Evolutionary conservation across 2,113 vertebrate species (phyloP).

Genomic region (Crotalus tigris): DNA sequence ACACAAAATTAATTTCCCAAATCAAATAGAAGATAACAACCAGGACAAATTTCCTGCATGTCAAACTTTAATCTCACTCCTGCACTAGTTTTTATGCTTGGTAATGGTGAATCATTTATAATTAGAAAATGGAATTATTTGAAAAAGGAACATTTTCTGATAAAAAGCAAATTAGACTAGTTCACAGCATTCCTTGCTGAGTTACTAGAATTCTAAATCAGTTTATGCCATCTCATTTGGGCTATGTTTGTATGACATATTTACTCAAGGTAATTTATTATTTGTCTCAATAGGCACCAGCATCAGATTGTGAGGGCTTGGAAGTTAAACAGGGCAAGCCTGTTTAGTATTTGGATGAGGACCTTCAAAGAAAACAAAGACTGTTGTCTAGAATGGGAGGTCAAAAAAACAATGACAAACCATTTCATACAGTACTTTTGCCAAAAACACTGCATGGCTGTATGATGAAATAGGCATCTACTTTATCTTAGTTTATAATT

Average conservation of each 20-base stretch:
- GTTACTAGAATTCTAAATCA: not conserved
- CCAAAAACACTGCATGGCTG: not conserved
- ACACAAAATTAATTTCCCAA: conserved; percentile 11
- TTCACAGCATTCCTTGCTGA: not conserved
- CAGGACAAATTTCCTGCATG: conserved; percentile 19
- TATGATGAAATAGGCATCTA: not conserved
- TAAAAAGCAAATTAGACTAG: conserved; percentile 12
- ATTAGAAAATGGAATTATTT: conserved; percentile 27
- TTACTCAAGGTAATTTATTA: not conserved
- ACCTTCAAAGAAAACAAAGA: not conserved
- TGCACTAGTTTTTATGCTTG: conserved; percentile 28
- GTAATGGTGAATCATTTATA: not conserved
- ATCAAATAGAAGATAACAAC: conserved; percentile 28
- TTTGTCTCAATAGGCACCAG: not conserved
- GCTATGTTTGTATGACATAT: not conserved
- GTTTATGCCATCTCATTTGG: not conserved
- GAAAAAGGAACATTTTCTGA: conserved; percentile 17
- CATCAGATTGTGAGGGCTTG: not conserved
- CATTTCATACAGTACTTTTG: not conserved
- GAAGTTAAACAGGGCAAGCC: not conserved
- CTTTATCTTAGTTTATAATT: not conserved
- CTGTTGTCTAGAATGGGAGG: not conserved
- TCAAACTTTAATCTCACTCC: conserved; percentile 14
- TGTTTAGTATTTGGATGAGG: not conserved
- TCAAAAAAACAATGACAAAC: not conserved